These are phyloP conservation scores for Onchidella celtica DNA, from an alignment of 2,888 invertebrate genomes.

Conservation along the genomic window DNA sequence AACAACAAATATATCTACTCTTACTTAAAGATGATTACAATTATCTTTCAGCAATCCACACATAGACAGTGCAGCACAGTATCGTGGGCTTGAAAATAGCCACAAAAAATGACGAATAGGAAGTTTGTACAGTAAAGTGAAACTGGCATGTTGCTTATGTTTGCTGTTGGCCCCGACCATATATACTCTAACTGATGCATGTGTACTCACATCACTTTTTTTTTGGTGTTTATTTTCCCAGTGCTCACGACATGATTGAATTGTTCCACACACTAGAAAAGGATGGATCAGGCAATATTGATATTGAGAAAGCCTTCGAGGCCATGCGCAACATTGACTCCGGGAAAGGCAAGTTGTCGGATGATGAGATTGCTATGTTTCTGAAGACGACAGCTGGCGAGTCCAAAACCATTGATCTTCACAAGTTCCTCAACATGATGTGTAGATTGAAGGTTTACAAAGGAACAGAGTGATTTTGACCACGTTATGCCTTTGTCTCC, in stretches of 20 bases:
- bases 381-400: slow-evolving; percentile 64
- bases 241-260: slow-evolving; percentile 58
- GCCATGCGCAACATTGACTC: slow-evolving; percentile 61
- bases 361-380: slow-evolving; percentile 61
- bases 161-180: too few species aligned
- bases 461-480: slow-evolving; percentile 1
- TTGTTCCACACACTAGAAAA: slow-evolving; percentile 58
- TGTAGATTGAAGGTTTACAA: slow-evolving; percentile 66
- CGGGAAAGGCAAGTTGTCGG: slow-evolving; percentile 55
- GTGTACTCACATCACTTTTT: too few species aligned
- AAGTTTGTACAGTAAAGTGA: too few species aligned
- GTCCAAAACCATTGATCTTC: slow-evolving; percentile 69
- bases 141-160: too few species aligned
- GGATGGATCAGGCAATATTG: slow-evolving; percentile 53
- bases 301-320: slow-evolving; percentile 62
- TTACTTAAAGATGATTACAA: too few species aligned
- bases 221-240: slow-evolving; percentile 27
- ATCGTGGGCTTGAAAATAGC: too few species aligned
- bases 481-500: too few species aligned
- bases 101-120: too few species aligned
- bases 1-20: too few species aligned
- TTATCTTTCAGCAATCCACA: too few species aligned
- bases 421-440: slow-evolving; percentile 72
- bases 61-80: too few species aligned
- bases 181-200: too few species aligned